phyloP scores from a whole-genome alignment of 2,888 invertebrate genomes.

The Erynnis tages region DNA sequence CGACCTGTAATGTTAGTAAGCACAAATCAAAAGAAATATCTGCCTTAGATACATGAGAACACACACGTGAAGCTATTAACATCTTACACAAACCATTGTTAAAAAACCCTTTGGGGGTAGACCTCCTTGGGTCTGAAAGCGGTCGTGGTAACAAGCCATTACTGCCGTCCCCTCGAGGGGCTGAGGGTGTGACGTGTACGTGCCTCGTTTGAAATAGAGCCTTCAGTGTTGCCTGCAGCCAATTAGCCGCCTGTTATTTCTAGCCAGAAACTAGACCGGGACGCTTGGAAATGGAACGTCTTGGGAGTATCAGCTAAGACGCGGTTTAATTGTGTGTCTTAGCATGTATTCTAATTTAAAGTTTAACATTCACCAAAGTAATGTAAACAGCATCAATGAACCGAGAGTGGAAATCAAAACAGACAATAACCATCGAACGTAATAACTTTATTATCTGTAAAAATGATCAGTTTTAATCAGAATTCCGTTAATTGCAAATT shows the following conservation, averaged over 20 bases:
- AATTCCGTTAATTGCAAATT: background rate
- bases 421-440: background rate
- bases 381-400: background rate
- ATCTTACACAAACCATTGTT: too few species aligned
- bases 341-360: too few species aligned
- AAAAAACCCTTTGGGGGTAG: too few species aligned
- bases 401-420: background rate
- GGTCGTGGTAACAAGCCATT: background rate
- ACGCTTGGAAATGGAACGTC: background rate
- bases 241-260: background rate
- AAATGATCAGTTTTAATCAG: background rate
- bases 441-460: background rate
- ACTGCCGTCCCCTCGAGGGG: background rate
- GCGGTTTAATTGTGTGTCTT: background rate
- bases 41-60: too few species aligned
- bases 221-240: background rate
- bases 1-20: too few species aligned
- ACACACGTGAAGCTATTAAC: too few species aligned
- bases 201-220: slow-evolving; percentile 2
- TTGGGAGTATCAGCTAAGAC: too few species aligned
- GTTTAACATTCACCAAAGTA: background rate
- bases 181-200: background rate
- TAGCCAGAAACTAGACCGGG: background rate
- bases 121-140: too few species aligned
- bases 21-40: too few species aligned